phyloP scores from a whole-genome alignment of 64 coral and sea anemone genomes.

The Stichodactyla helianthus region DNA sequence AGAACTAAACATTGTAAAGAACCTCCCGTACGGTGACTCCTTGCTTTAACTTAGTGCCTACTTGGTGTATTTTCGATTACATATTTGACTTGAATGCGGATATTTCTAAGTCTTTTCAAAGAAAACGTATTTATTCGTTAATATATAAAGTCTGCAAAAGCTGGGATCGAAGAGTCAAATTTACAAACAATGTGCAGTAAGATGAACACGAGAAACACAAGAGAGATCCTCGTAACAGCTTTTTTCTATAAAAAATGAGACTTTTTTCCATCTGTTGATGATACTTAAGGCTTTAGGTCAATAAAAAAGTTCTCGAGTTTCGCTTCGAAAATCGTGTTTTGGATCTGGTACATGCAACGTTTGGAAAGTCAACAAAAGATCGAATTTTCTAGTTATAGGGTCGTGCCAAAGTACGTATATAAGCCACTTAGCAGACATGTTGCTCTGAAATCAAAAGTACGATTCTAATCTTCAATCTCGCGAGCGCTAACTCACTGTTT shows the following conservation, averaged over 20 bases:
- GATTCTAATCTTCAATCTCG: too few relatives aligned
- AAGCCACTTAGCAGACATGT: too few relatives aligned
- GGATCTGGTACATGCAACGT: background rate
- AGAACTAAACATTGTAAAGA: background rate
- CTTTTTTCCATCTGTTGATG: background rate
- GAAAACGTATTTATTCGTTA: too few relatives aligned
- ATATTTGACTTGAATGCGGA: too few relatives aligned
- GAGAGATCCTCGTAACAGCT: background rate
- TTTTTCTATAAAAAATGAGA: background rate
- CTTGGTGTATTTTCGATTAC: too few relatives aligned
- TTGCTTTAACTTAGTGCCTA: too few relatives aligned
- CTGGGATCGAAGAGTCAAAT: too few relatives aligned
- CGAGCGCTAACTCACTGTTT: too few relatives aligned
- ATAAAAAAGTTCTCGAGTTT: background rate
- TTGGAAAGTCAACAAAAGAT: background rate
- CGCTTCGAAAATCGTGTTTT: background rate
- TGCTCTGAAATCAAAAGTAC: too few relatives aligned
- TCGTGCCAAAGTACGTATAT: background rate
- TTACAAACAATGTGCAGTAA: too few relatives aligned
- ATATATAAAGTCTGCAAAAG: too few relatives aligned
- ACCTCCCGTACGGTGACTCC: background rate
- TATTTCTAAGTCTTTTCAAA: too few relatives aligned
- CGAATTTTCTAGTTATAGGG: background rate
- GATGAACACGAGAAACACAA: background rate
- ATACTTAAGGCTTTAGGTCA: constrained; percentile 1